Evolutionary conservation across 1,140 invertebrate species (phyloP).

Genomic region (Camponotus vicinus): DNA sequence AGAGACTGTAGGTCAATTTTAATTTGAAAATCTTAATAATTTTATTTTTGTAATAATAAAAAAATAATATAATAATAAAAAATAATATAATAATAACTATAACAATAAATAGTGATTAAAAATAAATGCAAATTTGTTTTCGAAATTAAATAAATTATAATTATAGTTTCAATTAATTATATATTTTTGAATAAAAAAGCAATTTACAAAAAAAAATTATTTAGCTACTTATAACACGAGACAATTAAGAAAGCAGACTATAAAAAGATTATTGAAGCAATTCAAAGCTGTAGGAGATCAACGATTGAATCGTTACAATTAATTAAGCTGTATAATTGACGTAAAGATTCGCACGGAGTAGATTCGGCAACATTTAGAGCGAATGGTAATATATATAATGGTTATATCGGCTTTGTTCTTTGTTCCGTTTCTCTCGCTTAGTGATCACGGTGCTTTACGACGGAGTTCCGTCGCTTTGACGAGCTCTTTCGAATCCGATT

Average conservation of each 20-base stretch:
- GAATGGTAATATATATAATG: not conserved
- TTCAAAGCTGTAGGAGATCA: not conserved
- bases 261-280: not conserved
- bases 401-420: slow-evolving; percentile 12
- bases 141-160: too few species aligned
- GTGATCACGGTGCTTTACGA: slow-evolving; percentile 21
- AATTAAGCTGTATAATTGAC: not conserved
- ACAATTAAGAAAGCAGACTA: not conserved
- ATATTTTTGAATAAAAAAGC: too few species aligned
- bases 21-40: too few species aligned
- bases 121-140: too few species aligned
- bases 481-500: slow-evolving; percentile 71
- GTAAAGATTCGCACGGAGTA: not conserved
- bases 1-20: too few species aligned
- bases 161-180: too few species aligned
- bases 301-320: not conserved
- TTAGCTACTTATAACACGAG: too few species aligned
- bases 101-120: too few species aligned
- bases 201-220: too few species aligned
- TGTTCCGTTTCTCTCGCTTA: slow-evolving; percentile 10
- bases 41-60: too few species aligned
- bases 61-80: too few species aligned
- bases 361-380: not conserved
- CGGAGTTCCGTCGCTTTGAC: slow-evolving; percentile 66
- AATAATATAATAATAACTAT: too few species aligned